Evolutionary conservation across 53 echinoderm and acorn worm species (phyloP), one percentile per base, ranked within the genome.

Genomic region (Holothuria leucospilota): DNA sequence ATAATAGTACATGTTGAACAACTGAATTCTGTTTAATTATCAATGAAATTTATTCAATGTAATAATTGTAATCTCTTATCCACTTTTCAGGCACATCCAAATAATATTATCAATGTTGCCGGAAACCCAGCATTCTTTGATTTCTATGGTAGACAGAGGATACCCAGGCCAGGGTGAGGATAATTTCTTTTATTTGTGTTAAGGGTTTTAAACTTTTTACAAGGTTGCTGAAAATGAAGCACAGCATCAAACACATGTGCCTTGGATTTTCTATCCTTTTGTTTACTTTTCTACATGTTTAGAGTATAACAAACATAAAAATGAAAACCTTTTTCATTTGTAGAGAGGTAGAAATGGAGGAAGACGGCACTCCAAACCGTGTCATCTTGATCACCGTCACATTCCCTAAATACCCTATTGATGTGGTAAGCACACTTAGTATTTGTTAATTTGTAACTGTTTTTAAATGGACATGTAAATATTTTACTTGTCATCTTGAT

Each of bases 101-200:
- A 93, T 63, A 96, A 96, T 30, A 85, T 96, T 64, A 95, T 96
- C 85, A 95, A 95, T 62, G 97, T 96, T 7, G 97, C 91, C 29
- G 94, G 92, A 41, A 72, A 90, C 13, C 93, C 95, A 39, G 97
- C 97, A 4, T 86, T 78, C 67, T 91, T 96, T 49, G 95, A 93
- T 85, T 96, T 90, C 89, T 96, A 91, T 39, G 95, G 87, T 63
- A 96, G 97, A 70, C 91, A 89, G 53, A 84, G 93, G 49, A 96
- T 96, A 64, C 89, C 90, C 30, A 77, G 97, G 72, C 97, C 97
- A 60, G 97, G 97, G 97, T 96, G 82, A 92, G 89, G n/a, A 63
- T 15, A 39, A 14, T 26, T 24, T 7, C 15, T 56, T 60, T 41
- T 34, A 0, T 29, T 77, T 51, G 25, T n/a, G 30, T 72, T 25